These are phyloP conservation scores for Drosophila leonis DNA, from an alignment of 2,888 invertebrate species.

Conservation along the genomic window DNA sequence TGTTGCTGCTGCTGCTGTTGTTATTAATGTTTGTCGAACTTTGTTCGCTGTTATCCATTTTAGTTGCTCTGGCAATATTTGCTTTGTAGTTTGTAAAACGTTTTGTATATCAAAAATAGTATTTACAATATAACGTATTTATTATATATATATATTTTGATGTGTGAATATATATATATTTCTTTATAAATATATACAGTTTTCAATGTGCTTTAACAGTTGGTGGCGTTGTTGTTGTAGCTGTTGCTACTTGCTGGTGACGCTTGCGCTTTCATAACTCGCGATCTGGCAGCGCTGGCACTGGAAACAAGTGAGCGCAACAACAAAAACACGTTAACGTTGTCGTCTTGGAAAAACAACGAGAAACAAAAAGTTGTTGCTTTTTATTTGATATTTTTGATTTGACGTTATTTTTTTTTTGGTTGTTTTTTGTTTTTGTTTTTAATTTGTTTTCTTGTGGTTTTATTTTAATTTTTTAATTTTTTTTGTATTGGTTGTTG, in stretches of 20 bases:
- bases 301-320: conserved; percentile 44
- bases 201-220: conserved; percentile 12
- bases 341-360: conserved; percentile 25
- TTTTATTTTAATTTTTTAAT: conserved; percentile 8
- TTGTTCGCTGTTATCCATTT: conserved; percentile 65
- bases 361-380: conserved; percentile 25
- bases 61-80: conserved; percentile 24
- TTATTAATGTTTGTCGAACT: conserved; percentile 40
- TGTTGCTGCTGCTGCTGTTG: conserved; percentile 31
- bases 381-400: conserved; percentile 19
- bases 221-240: conserved; percentile 22
- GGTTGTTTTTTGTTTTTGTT: conserved; percentile 19
- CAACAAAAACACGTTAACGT: conserved; percentile 61
- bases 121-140: conserved; percentile 21
- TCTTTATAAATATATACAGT: conserved; percentile 7
- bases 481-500: conserved; percentile 12
- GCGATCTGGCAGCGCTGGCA: conserved; percentile 77
- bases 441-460: conserved; percentile 13
- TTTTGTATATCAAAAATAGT: conserved; percentile 56
- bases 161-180: conserved; percentile 3
- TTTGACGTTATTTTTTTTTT: conserved; percentile 1
- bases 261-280: conserved; percentile 78
- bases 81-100: conserved; percentile 32
- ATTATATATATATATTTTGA: conserved; percentile 15
- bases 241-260: conserved; percentile 51